Evolutionary conservation across 2,113 vertebrate species (phyloP).

Genomic region (Cardinalis cardinalis): DNA sequence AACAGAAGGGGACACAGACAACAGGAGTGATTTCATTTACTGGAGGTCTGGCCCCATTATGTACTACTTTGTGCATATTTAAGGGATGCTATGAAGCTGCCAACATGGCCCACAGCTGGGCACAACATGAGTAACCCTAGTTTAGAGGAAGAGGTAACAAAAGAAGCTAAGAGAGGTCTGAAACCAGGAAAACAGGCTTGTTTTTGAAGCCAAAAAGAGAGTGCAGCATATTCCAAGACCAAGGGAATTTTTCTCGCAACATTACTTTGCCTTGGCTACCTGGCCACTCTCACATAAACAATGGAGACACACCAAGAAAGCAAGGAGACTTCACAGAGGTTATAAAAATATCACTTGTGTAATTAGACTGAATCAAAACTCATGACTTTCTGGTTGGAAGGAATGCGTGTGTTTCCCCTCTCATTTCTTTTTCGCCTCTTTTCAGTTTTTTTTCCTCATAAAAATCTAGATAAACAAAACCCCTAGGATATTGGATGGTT

Average conservation of each 20-base stretch:
- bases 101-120: neutral
- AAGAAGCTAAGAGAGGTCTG: neutral
- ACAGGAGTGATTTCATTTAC: neutral
- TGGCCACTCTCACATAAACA: constrained; percentile 65
- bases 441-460: constrained; percentile 27
- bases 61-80: neutral
- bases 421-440: constrained; percentile 2
- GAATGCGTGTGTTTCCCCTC: constrained; percentile 53
- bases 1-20: neutral
- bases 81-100: constrained; percentile 5
- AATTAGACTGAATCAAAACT: constrained; percentile 72
- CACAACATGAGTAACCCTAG: constrained; percentile 26
- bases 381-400: constrained; percentile 69
- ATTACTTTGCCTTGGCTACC: constrained; percentile 62
- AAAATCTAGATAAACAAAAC: constrained; percentile 68
- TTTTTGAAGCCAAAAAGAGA: constrained; percentile 62
- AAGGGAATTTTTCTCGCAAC: constrained; percentile 23
- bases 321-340: constrained; percentile 58
- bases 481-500: constrained; percentile 66
- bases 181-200: constrained; percentile 61
- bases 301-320: constrained; percentile 64
- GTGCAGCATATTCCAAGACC: constrained; percentile 39
- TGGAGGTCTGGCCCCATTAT: neutral
- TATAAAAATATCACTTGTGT: constrained; percentile 72
- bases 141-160: constrained; percentile 35